A percentile compares a stretch with the other conserved stretches of the same genome.
phyloP scores from a whole-genome alignment of 1,140 invertebrate species.

The Arion vulgaris region DNA sequence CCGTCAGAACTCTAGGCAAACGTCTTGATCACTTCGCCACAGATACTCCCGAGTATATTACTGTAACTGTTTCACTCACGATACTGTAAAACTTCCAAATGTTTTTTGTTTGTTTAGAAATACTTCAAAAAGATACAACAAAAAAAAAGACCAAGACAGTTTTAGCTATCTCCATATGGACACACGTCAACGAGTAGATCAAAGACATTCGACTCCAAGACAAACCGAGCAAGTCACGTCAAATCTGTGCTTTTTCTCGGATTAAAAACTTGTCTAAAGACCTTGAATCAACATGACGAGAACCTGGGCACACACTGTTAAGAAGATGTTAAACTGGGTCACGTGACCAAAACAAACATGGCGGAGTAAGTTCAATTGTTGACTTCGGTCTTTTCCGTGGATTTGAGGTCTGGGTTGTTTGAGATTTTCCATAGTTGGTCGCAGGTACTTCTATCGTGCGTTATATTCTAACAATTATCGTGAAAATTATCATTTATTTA shows the following conservation, averaged over 20 bases:
- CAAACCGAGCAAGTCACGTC: not conserved
- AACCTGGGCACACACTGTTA: constrained; percentile 11
- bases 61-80: too few species aligned
- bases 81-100: too few species aligned
- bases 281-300: constrained; percentile 18
- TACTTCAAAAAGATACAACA: not conserved
- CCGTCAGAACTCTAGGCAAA: too few species aligned
- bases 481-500: too few species aligned
- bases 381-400: not conserved
- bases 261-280: constrained; percentile 1
- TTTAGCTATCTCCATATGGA: not conserved
- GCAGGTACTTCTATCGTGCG: too few species aligned
- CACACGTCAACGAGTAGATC: not conserved
- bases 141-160: not conserved
- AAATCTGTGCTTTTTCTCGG: constrained; percentile 6
- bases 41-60: too few species aligned
- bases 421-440: not conserved
- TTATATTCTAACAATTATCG: too few species aligned
- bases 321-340: constrained; percentile 5
- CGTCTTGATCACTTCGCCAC: too few species aligned
- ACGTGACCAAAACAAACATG: constrained; percentile 22
- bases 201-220: not conserved
- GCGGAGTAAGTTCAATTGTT: not conserved
- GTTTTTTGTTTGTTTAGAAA: too few species aligned
- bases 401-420: constrained; percentile 1